Base-by-base conservation (phyloP, 2,888 invertebrate genomes). In the Apotomis turbidana region DNA sequence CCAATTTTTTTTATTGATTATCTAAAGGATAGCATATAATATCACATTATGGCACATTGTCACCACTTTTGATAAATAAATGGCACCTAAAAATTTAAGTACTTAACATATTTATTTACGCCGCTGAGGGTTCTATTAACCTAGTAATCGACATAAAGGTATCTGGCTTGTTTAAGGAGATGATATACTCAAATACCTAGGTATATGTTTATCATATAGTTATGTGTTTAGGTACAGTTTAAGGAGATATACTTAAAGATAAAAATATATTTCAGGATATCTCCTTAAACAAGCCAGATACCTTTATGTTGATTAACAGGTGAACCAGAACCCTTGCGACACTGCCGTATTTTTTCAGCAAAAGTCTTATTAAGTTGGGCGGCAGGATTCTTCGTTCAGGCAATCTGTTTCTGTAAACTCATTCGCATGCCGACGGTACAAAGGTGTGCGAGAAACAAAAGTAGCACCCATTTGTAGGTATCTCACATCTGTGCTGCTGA, bases 351-450 rank as follows among this genome's bases (percentile, higher is more conserved):
- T 54, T 67, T 71, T 71, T 70, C 15, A 52, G 62, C 52, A 67
- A 57, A 67, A 68, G 51, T 71, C 67, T 71, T 71, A 71, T 71
- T 71, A 68, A 68, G 27, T 57, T 49, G 71, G 61, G 57, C n/a
- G 38, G 62, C 12, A 15, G 55, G 15, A 9, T 44, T 52, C 41
- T 57, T 41, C 3, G 68, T 60, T 60, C 60, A 51, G 36, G 64
- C 70, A 66, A 70, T 71, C 57, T 67, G 57, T 49, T 60, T 49
- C 55, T 61, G 61, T 61, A 57, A 41, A 60, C 38, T 55, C 67
- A 71, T 71, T 71, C 71, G 27, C 61, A 67, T 71, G 71, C 71
- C 71, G 71, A 13, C 71, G 71, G 71, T 44, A 44, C 57, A 13
- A 54, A 71, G 67, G 67, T 61, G 55, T 66, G 64, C 59, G 61